Evolutionary conservation across 2,888 invertebrate species (phyloP).

Genomic region (Amblyjoppa fuscipennis): DNA sequence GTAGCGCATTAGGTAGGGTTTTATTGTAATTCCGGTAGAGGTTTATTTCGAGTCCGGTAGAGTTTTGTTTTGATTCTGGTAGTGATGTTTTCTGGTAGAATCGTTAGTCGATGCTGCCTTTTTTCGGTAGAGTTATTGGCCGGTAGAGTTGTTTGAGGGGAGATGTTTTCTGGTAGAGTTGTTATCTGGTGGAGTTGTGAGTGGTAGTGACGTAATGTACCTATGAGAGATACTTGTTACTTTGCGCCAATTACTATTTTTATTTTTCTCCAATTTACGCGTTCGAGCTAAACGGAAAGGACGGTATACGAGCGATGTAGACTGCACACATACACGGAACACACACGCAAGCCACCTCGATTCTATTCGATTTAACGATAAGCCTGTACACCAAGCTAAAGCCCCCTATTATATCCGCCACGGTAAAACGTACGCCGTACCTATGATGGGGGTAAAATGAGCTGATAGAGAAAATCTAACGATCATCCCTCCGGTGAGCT

Average conservation of each 20-base stretch:
- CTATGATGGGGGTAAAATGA: conserved; percentile 52
- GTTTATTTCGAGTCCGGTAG: too few relatives aligned
- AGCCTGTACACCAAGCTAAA: conserved; percentile 26
- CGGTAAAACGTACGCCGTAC: conserved; percentile 32
- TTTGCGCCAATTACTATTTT: conserved; percentile 31
- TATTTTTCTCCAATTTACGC: conserved; percentile 32
- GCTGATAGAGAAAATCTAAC: conserved; percentile 59
- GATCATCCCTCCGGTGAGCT: conserved; percentile 35
- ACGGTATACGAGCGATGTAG: conserved; percentile 12
- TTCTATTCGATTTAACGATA: conserved; percentile 49
- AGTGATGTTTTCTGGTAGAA: too few relatives aligned
- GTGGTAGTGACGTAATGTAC: neutral
- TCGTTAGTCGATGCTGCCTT: too few relatives aligned
- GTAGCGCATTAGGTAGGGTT: too few relatives aligned
- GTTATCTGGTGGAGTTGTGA: too few relatives aligned
- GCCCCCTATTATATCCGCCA: conserved; percentile 35
- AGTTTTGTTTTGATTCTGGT: too few relatives aligned
- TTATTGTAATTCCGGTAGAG: too few relatives aligned
- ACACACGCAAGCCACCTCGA: neutral
- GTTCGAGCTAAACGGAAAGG: neutral
- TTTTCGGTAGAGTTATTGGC: too few relatives aligned
- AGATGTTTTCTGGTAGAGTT: too few relatives aligned
- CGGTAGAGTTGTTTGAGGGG: too few relatives aligned
- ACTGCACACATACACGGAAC: neutral
- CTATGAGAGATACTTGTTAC: conserved; percentile 33